Evolutionary conservation across 2,113 vertebrate species (phyloP).

Genomic region (Formicarius rufipectus): DNA sequence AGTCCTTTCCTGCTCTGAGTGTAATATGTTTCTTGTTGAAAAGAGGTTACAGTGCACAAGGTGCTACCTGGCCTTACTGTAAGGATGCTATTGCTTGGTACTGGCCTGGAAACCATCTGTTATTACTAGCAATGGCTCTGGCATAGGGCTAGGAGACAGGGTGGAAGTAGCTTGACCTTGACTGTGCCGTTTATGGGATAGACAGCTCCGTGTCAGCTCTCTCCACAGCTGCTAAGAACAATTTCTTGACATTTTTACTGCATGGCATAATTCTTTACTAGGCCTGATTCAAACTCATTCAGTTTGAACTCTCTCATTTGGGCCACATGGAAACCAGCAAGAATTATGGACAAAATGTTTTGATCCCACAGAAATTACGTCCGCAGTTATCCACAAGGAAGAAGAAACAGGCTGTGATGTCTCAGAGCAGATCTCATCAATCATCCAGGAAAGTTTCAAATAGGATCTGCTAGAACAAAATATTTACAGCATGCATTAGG

Average conservation of each 20-base stretch:
- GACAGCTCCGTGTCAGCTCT: background rate
- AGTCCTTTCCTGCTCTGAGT: background rate
- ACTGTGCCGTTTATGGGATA: background rate
- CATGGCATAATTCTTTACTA: background rate
- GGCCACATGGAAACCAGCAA: background rate
- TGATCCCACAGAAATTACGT: background rate
- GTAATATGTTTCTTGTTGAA: background rate
- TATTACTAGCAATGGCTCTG: background rate
- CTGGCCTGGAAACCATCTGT: background rate
- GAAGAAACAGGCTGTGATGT: background rate
- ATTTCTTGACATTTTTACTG: background rate
- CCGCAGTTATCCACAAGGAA: background rate
- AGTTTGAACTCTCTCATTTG: background rate
- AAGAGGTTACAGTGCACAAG: rapidly evolving
- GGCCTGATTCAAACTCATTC: background rate
- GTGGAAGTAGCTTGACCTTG: background rate
- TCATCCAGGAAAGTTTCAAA: background rate
- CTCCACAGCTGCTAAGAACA: background rate
- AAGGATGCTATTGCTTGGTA: background rate
- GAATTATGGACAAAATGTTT: background rate
- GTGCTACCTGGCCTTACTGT: background rate
- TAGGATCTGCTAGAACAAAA: background rate
- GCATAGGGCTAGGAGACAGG: background rate
- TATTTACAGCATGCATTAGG: background rate
- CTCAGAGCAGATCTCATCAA: background rate